Evolutionary conservation across 1,140 invertebrate species (phyloP), one percentile per base, ranked within the genome.

Genomic region (Probaryconus sp.): DNA sequence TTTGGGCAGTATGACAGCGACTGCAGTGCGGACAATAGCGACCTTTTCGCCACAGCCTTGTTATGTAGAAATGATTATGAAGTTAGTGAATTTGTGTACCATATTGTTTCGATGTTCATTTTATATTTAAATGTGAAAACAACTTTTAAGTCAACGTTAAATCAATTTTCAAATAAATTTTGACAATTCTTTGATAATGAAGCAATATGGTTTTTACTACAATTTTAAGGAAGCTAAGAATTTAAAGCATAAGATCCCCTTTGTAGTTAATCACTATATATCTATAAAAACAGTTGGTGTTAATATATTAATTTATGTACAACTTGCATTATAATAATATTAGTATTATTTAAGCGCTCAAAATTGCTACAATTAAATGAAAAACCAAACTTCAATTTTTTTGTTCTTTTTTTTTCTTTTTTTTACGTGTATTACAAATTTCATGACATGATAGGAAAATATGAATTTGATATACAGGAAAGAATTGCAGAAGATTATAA

Each of bases 1-100:
- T 83, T 83, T 80, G 82, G 58, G 81, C 79, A 77, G 81, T 86
- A 83, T 89, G 88, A 83, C 87, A 88, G 79, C 88, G 87, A 79
- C 86, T 86, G 84, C 89, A 89, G 78, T 86, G 82, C 53, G 88
- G 88, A 80, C 88, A 89, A 85, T 88, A 89, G 65, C 87, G 86
- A 77, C 88, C 88, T 82, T 89, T 89, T 79, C 88, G 85, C 84
- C 87, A 89, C 38, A 89, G 82, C 81, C 89, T 89, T 87, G 74
- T 87, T 85, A 87, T 80, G 77, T 81, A 82, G 82, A 87, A 86
- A 87, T 70, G 81, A 85, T 83, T 69, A 85, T 76, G 71, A 79
- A 72, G 85, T 87, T 87, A 87, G 84, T 85, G 77, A 84, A 53
- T 77, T 14, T 10, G 50, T 6, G 20, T 51, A 80, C 78, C 73